A percentile compares a stretch with the other conserved stretches of the same genome.
These are phyloP conservation scores for Bucorvus abyssinicus DNA, from an alignment of 2,797 vertebrate species.

Conservation along the genomic window DNA sequence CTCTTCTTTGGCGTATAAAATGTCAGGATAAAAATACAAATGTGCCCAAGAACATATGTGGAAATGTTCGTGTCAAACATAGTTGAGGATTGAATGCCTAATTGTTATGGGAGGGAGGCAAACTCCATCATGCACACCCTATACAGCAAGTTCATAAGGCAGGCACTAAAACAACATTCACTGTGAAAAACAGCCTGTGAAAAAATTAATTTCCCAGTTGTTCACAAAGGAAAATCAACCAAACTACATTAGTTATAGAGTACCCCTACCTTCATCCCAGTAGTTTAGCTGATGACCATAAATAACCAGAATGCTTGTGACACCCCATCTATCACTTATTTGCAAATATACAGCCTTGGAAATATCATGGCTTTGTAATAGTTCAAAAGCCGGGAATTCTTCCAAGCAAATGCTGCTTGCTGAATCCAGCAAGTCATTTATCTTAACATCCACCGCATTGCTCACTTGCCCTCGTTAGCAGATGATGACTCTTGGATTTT, in stretches of 20 bases:
- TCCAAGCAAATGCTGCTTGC: conserved; percentile 30
- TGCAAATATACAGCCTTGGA: conserved; percentile 19
- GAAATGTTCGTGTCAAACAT: neutral
- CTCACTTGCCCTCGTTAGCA: conserved; percentile 8
- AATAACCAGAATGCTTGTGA: conserved; percentile 4
- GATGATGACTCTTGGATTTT: neutral
- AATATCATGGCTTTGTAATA: conserved; percentile 6
- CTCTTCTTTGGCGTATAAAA: neutral
- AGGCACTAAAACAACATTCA: neutral
- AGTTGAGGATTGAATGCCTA: neutral
- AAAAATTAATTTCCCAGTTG: neutral
- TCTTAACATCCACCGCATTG: neutral
- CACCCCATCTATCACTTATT: conserved; percentile 28
- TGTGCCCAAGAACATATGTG: neutral
- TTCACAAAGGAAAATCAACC: neutral
- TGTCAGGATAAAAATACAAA: neutral
- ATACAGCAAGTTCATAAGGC: neutral
- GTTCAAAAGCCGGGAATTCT: conserved; percentile 21
- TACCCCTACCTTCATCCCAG: conserved; percentile 28
- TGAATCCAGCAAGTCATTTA: conserved; percentile 18
- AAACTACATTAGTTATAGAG: neutral
- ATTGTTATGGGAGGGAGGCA: neutral
- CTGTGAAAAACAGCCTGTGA: neutral
- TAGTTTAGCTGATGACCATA: neutral
- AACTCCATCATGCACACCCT: neutral